Evolutionary conservation across 2,797 vertebrate species (phyloP).

Genomic region (Microtus californicus): DNA sequence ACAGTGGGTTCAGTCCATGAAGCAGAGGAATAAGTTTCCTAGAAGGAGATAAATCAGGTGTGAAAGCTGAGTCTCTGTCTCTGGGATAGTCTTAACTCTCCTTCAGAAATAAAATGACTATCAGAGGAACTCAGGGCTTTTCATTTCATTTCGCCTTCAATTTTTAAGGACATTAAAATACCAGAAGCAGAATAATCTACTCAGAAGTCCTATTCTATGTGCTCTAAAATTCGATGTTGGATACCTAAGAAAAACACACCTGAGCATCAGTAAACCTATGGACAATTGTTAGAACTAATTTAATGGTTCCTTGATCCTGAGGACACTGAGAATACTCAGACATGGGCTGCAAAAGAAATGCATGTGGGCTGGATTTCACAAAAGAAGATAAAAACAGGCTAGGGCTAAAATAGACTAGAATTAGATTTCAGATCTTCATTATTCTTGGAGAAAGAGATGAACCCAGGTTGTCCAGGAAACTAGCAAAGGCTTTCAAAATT

Average conservation of each 20-base stretch:
- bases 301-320: slow-evolving; percentile 59
- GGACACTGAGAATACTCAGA: slow-evolving; percentile 45
- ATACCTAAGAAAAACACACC: slow-evolving; percentile 59
- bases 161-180: slow-evolving; percentile 47
- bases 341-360: background rate
- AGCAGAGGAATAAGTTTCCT: background rate
- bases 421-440: slow-evolving; percentile 75
- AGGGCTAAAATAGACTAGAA: slow-evolving; percentile 70
- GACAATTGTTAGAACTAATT: slow-evolving; percentile 67
- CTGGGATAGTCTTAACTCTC: background rate
- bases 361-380: slow-evolving; percentile 21
- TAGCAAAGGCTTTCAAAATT: slow-evolving; percentile 76
- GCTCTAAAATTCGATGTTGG: slow-evolving; percentile 38
- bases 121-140: slow-evolving; percentile 19
- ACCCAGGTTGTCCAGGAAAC: slow-evolving; percentile 77
- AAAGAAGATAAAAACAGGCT: slow-evolving; percentile 59
- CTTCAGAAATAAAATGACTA: slow-evolving; percentile 57
- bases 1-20: background rate
- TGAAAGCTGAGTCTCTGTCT: background rate
- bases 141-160: background rate
- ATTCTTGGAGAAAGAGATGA: slow-evolving; percentile 71
- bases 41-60: slow-evolving; percentile 23
- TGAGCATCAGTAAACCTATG: background rate
- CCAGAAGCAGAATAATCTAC: slow-evolving; percentile 57
- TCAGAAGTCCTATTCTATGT: slow-evolving; percentile 47